Evolutionary conservation across 2,113 vertebrate genomes (phyloP), one percentile per base, ranked within the genome.

Genomic region (Panthera uncia): DNA sequence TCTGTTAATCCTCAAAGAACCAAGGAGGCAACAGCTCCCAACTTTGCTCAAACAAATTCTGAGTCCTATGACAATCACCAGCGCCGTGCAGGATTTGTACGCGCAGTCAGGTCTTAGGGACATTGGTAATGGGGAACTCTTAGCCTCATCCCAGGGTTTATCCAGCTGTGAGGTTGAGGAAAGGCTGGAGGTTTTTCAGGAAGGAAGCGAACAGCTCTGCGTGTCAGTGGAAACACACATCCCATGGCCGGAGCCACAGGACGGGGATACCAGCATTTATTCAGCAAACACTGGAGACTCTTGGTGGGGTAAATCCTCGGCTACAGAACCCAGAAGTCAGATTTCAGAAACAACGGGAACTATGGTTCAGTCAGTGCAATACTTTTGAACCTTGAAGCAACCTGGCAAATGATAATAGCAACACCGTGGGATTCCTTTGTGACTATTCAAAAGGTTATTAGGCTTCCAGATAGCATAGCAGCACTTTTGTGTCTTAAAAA

Each of bases 321-420:
- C 92, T 98, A 52, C 95, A 98, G 98, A 99, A 98, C 84, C 98
- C 98, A 76, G 98, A 99, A 98, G 96, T 98, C 83, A 76, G 97
- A 96, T 98, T 99, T 98, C 98, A 98, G 84, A 98, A 99, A 57
- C 98, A 98, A 96, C 74, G 99, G 98, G 99, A 99, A 96, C 99
- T 19, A 31, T 19, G 99, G 98, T 99, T 99, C 98, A 99, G 98
- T 99, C 98, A 99, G 98, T 66, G 99, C 99, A 80, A 99, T 99
- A 95, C 99, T 99, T 98, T 99, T 99, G 98, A 99, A 99, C 98
- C 99, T 98, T 36, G 99, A 99, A 98, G 99, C 99, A 98, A 99
- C 99, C 90, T 98, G 99, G 97, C 99, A 99, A 98, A 98, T 98
- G 3, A 98, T 99, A 95, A 99, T 99, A 98, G 98, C 98, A 98